phyloP scores from a whole-genome alignment of 2,888 invertebrate genomes.

The Yponomeuta plumbellus region DNA sequence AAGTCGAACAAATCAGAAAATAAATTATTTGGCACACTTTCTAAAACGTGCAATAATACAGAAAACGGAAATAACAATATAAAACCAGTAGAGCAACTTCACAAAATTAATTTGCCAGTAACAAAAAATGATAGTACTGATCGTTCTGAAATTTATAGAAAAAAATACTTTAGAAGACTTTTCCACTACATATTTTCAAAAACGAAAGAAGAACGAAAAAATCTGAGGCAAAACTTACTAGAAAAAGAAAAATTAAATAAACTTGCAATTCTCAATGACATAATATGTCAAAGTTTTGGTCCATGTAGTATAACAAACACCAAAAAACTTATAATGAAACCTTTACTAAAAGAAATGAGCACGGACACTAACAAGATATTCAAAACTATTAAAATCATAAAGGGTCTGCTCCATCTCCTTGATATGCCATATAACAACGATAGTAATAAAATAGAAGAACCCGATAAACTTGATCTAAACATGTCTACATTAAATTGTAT shows the following conservation, averaged over 20 bases:
- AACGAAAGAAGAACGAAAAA: slow-evolving; percentile 24
- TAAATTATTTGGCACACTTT: neutral
- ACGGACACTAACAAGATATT: slow-evolving; percentile 44
- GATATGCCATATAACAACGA: slow-evolving; percentile 22
- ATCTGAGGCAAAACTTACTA: slow-evolving; percentile 22
- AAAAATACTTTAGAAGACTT: slow-evolving; percentile 44
- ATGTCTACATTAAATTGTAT: slow-evolving; percentile 42
- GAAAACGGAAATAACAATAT: neutral
- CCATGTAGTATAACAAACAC: slow-evolving; percentile 36
- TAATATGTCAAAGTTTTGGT: slow-evolving; percentile 45
- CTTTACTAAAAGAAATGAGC: slow-evolving; percentile 43
- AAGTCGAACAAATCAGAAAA: neutral
- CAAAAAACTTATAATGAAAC: slow-evolving; percentile 34
- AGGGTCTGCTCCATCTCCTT: slow-evolving; percentile 42
- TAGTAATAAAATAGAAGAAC: slow-evolving; percentile 23
- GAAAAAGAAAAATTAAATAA: slow-evolving; percentile 28
- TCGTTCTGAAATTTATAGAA: slow-evolving; percentile 25
- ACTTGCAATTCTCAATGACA: slow-evolving; percentile 35
- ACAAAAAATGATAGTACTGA: neutral
- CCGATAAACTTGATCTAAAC: slow-evolving; percentile 28
- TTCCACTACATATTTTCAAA: slow-evolving; percentile 42
- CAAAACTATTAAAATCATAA: slow-evolving; percentile 46
- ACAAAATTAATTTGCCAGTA: neutral
- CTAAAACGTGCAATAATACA: neutral
- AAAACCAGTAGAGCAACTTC: neutral